phyloP scores from a whole-genome alignment of 1,140 invertebrate species.

The Drosophila ficusphila region DNA sequence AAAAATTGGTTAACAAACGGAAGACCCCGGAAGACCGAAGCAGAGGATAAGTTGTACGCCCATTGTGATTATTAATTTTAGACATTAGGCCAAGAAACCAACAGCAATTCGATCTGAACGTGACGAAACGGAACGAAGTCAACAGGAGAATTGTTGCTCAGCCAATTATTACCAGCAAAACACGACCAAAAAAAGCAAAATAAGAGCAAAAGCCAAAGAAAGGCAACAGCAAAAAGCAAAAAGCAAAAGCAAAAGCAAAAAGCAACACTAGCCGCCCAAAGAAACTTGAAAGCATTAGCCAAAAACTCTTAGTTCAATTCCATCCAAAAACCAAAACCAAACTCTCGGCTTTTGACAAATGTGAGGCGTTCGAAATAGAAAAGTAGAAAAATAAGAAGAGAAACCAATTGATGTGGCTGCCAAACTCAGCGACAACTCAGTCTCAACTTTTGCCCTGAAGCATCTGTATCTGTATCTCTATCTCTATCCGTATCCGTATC shows the following conservation, averaged over 20 bases:
- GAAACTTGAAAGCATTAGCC: conserved; percentile 32
- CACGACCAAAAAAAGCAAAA: conserved; percentile 32
- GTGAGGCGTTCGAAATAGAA: conserved; percentile 7
- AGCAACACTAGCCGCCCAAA: conserved; percentile 81
- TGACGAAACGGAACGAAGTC: conserved; percentile 19
- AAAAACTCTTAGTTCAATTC: conserved; percentile 65
- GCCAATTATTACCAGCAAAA: conserved; percentile 21
- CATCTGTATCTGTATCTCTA: conserved; percentile 6
- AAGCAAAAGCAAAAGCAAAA: conserved; percentile 13
- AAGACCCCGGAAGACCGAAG: conserved; percentile 36
- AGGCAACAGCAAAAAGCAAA: conserved; percentile 18
- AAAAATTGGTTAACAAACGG: conserved; percentile 59
- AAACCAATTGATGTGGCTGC: conserved; percentile 19
- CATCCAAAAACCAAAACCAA: conserved; percentile 54
- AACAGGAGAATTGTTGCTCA: conserved; percentile 24
- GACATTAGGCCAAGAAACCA: conserved; percentile 55
- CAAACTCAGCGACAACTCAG: conserved; percentile 15
- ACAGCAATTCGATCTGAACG: conserved; percentile 3
- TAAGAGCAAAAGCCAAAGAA: conserved; percentile 20
- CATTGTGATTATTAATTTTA: conserved; percentile 84
- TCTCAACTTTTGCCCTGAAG: conserved; percentile 4
- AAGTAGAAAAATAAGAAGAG: background rate
- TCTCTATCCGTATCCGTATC: background rate
- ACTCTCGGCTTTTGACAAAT: conserved; percentile 10
- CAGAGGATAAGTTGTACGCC: conserved; percentile 58